Base-by-base conservation (phyloP, 35 echinoderm and acorn worm genomes). In the Nesometra sesokonis region DNA sequence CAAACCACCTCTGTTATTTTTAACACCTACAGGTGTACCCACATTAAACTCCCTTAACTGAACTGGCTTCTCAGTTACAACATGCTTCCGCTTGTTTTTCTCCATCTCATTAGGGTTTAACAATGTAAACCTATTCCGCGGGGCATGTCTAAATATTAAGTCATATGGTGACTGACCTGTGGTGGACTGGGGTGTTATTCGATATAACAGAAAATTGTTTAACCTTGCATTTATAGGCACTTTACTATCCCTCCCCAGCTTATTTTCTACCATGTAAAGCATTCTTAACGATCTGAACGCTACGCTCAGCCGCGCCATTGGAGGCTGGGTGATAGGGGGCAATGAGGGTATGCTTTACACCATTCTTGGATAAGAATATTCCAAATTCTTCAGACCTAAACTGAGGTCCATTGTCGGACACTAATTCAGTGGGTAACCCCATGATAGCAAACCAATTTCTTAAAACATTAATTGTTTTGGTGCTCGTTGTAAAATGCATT, bases 371-470 rank as follows among this genome's bases (percentile, higher is more conserved):
- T 36, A 88, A 5, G 77, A 90, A 90, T 38, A 84, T 32, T 21
- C 34, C 32, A 46, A 94, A 88, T 35, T 88, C 89, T 39, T 37
- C 78, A 21, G 93, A 91, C 13, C 80, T 85, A 87, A 93, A 96
- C 29, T 93, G 91, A 32, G 91, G 91, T 34, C 94, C 85, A 82
- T 97, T 97, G 78, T 95, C 93, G 17, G 81, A 86, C 78, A 95
- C 93, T 11, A 92, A 30, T 29, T 30, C 43, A 47, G 85, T 76
- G 32, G 87, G 93, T 38, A 95, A 88, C 17, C 93, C 93, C 86
- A 81, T 84, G 23, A 77, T 34, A 13, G 84, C 90, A 89, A 95
- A 92, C 82, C 37, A 57, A 23, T 13, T 32, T 79, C 87, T 27
- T 17, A 91, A 77, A 3, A 37, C 47, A 77, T 92, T 79, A 77